Conservation (phyloP, 2,888 invertebrate species). For the Tethea ocularis region DNA sequence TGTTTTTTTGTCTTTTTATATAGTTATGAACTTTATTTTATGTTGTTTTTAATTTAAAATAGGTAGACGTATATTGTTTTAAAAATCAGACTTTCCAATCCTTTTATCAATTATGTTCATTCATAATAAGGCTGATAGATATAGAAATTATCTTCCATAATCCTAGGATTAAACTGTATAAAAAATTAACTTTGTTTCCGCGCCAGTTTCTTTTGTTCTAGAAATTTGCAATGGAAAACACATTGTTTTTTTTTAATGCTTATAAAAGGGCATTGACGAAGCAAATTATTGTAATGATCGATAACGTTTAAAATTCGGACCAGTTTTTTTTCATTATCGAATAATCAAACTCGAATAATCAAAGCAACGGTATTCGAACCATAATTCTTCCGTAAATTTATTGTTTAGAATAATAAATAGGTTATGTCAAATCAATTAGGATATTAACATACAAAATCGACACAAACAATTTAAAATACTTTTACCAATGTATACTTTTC, state of each 20-base stretch:
- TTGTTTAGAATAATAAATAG: background rate
- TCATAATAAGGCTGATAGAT: background rate
- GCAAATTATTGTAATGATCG: too few species aligned
- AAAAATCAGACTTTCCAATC: background rate
- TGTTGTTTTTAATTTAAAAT: too few species aligned
- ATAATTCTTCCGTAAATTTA: background rate
- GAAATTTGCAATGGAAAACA: background rate
- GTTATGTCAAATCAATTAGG: constrained; percentile 4
- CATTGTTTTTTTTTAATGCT: background rate
- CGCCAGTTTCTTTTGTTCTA: background rate
- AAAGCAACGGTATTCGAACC: too few species aligned
- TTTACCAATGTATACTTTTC: constrained; percentile 27
- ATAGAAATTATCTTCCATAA: background rate
- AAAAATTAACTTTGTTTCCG: background rate
- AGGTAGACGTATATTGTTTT: background rate
- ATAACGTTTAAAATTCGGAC: too few species aligned
- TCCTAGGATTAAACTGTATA: background rate
- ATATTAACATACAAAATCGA: constrained; percentile 1
- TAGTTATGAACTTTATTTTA: too few species aligned
- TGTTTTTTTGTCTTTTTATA: background rate
- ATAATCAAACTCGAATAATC: too few species aligned
- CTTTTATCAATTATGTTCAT: background rate
- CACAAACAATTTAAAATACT: constrained; percentile 14
- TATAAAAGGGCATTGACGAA: too few species aligned
- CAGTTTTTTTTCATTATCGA: too few species aligned